Percentiles rank a stretch among this genome's conserved stretches.
phyloP scores from a whole-genome alignment of 1,140 invertebrate species.

The Teleopsis dalmanni region DNA sequence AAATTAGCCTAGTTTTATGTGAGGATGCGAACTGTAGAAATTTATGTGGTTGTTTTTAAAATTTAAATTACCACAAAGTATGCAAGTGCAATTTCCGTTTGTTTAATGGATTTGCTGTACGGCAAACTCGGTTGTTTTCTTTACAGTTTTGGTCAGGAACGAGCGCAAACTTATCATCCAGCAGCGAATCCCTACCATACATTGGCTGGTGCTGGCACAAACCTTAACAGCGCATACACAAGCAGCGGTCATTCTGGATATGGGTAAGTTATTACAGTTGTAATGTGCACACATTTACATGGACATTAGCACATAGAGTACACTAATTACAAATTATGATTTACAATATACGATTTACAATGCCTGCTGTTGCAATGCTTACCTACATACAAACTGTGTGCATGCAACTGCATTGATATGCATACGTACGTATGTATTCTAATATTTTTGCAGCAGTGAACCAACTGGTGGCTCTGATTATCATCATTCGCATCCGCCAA shows the following conservation, averaged over 20 bases:
- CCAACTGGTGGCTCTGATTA: conserved; percentile 10
- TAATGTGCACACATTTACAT: background rate
- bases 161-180: background rate
- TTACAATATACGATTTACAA: background rate
- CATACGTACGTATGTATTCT: background rate
- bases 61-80: too few species aligned
- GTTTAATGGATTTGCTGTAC: too few species aligned
- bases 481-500: too few species aligned
- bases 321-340: background rate
- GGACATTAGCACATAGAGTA: background rate
- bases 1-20: too few species aligned
- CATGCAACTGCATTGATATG: background rate
- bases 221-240: conserved; percentile 27
- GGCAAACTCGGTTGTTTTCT: background rate
- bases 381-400: background rate
- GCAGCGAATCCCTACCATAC: conserved; percentile 5
- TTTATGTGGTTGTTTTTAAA: too few species aligned
- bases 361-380: background rate
- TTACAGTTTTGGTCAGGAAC: background rate
- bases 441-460: conserved; percentile 1
- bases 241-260: conserved; percentile 29
- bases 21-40: too few species aligned
- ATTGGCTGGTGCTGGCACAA: conserved; percentile 17
- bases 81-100: too few species aligned
- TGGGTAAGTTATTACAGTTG: conserved; percentile 21